A percentile compares a stretch with the other conserved stretches of the same genome.
Conservation (phyloP, 2,888 invertebrate species). For the Eurytoma adleriae region DNA sequence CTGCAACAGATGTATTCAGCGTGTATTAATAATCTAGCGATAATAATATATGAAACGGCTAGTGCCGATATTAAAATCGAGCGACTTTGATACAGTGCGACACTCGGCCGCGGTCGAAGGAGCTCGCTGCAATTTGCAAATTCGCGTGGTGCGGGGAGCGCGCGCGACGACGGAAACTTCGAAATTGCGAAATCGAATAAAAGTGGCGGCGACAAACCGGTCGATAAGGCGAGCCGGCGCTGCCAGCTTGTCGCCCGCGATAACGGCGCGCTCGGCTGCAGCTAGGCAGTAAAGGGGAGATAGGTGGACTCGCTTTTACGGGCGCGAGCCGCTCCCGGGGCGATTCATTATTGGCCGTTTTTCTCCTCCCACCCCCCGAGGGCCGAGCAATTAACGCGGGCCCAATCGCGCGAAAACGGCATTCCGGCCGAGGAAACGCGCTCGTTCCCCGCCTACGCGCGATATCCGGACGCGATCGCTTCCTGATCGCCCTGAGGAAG, state of each 20-base stretch:
- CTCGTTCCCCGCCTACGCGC: background rate
- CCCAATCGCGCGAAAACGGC: background rate
- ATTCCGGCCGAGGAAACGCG: background rate
- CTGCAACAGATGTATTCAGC: too few species aligned
- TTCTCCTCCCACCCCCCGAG: background rate
- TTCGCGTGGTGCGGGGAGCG: too few species aligned
- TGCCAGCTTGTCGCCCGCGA: background rate
- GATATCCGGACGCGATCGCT: background rate
- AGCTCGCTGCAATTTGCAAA: too few species aligned
- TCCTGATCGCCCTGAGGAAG: background rate
- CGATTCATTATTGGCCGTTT: conserved; percentile 15
- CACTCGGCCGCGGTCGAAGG: too few species aligned
- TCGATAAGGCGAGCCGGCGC: conserved; percentile 5
- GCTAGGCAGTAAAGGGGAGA: too few species aligned
- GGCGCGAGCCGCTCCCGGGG: background rate
- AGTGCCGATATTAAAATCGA: too few species aligned
- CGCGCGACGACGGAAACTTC: background rate
- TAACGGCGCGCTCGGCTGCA: background rate
- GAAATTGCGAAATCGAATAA: conserved; percentile 15
- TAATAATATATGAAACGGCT: too few species aligned
- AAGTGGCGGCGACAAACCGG: background rate
- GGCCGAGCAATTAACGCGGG: conserved; percentile 1
- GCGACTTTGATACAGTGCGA: too few species aligned
- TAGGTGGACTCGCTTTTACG: background rate
- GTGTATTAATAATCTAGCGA: too few species aligned